These are phyloP conservation scores for Campoplex nolae DNA, from an alignment of 2,888 invertebrate species.

Conservation along the genomic window DNA sequence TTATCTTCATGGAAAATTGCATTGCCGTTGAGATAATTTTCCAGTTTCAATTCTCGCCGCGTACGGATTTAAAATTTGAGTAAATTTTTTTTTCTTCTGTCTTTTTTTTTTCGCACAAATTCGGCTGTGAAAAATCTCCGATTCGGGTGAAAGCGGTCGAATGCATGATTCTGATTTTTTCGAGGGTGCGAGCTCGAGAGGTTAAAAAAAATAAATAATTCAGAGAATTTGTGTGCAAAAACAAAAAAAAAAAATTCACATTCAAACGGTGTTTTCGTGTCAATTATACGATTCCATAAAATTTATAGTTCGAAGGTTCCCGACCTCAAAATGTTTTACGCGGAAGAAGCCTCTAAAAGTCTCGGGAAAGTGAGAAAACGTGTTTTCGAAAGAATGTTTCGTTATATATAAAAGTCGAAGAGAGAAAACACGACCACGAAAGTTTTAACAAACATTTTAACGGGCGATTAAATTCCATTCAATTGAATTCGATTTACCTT, in stretches of 20 bases:
- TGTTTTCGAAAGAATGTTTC: constrained; percentile 32
- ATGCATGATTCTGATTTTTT: no score
- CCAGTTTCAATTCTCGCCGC: no score
- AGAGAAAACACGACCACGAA: constrained; percentile 7
- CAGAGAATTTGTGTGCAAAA: no score
- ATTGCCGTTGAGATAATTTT: no score
- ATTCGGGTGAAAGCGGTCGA: no score
- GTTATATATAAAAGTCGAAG: background rate
- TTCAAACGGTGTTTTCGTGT: background rate
- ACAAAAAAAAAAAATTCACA: background rate
- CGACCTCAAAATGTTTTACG: constrained; percentile 1
- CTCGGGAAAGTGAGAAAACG: background rate
- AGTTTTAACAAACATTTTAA: constrained; percentile 57
- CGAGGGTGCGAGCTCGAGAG: no score
- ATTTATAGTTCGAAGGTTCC: constrained; percentile 1
- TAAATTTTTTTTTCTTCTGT: no score
- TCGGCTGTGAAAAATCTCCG: no score
- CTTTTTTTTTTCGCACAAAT: no score
- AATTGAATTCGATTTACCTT: constrained; percentile 67
- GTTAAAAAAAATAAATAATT: no score
- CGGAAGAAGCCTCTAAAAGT: background rate
- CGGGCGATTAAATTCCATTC: constrained; percentile 65
- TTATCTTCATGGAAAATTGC: no score
- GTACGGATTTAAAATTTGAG: no score
- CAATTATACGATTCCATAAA: constrained; percentile 23